Percentiles rank a stretch among this genome's conserved stretches.
These are phyloP conservation scores for Pluvialis apricaria DNA, from an alignment of 2,113 vertebrate species.

Conservation along the genomic window DNA sequence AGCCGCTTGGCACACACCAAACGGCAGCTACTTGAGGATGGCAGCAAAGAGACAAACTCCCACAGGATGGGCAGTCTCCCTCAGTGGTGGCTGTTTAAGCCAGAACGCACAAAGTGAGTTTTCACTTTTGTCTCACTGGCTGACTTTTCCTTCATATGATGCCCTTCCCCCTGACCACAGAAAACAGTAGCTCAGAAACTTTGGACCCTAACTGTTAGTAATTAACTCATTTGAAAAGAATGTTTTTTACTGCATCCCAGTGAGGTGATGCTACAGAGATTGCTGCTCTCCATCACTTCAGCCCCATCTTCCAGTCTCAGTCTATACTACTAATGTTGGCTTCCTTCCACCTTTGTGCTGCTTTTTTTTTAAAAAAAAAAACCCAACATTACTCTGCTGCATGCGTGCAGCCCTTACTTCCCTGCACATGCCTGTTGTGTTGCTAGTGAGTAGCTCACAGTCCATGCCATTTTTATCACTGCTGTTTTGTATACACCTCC, in stretches of 20 bases:
- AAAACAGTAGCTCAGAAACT: not conserved
- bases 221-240: not conserved
- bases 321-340: rapidly evolving
- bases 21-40: rapidly evolving
- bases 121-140: not conserved
- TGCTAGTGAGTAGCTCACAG: not conserved
- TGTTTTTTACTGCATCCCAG: not conserved
- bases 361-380: too few species aligned
- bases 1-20: too few species aligned
- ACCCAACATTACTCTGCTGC: not conserved
- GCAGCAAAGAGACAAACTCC: not conserved
- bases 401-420: not conserved
- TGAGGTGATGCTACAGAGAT: not conserved
- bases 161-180: not conserved
- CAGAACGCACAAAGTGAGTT: not conserved
- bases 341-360: not conserved
- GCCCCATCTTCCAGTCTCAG: not conserved
- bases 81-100: not conserved
- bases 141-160: not conserved
- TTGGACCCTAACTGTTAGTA: not conserved
- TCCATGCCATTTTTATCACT: not conserved
- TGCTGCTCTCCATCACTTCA: not conserved
- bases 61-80: not conserved
- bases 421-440: not conserved
- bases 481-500: not conserved